Conservation (phyloP, 2,113 vertebrate genomes). For the Trochalopteron elliotii region DNA sequence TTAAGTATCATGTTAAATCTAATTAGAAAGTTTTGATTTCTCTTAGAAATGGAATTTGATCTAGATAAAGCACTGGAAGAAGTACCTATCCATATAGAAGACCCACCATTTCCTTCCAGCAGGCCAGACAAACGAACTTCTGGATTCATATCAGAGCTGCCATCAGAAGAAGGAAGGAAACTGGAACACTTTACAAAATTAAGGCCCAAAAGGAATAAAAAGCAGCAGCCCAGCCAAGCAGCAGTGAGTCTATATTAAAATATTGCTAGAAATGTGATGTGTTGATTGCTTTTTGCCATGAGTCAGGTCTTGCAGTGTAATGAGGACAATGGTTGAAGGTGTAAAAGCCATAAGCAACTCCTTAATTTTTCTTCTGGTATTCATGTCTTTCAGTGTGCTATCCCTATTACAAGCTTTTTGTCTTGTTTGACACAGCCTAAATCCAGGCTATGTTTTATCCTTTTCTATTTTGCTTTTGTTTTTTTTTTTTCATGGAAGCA, state of each 20-base stretch:
- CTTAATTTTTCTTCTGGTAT: neutral
- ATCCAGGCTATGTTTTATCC: neutral
- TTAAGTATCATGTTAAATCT: constrained; percentile 19
- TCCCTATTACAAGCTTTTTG: neutral
- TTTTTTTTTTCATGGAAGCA: neutral
- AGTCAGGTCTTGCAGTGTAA: neutral
- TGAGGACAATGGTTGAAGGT: neutral
- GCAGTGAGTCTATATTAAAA: constrained; percentile 80
- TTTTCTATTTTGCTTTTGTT: neutral
- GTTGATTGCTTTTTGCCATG: neutral
- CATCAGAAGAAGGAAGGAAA: constrained; percentile 92
- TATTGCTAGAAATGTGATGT: neutral
- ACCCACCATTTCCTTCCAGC: constrained; percentile 70
- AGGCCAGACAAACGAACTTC: constrained; percentile 80
- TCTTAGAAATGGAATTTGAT: constrained; percentile 97
- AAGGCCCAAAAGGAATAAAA: constrained; percentile 91
- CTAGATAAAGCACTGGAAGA: constrained; percentile 94
- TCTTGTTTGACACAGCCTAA: neutral
- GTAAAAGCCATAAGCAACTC: neutral
- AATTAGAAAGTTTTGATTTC: constrained; percentile 57
- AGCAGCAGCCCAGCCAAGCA: constrained; percentile 86
- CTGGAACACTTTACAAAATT: constrained; percentile 96
- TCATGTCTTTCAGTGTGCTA: neutral
- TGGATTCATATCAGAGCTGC: constrained; percentile 84
- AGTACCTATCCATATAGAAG: constrained; percentile 88